Evolutionary conservation across 2,113 vertebrate species (phyloP), one percentile per base, ranked within the genome.

Genomic region (Anoplopoma fimbria): DNA sequence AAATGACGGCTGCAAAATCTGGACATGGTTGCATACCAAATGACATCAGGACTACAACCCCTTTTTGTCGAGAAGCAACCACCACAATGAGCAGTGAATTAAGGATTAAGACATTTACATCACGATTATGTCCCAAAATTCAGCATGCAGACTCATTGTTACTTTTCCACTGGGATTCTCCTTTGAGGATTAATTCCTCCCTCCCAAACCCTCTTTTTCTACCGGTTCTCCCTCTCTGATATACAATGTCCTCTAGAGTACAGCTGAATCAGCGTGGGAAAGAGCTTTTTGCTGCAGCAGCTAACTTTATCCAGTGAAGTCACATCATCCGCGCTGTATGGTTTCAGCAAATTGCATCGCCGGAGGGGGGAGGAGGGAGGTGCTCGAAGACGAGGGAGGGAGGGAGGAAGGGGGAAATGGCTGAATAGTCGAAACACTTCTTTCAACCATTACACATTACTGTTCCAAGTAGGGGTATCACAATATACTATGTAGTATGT

Each of bases 231-330:
- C 60, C 72, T 67, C 79, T 89, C 82, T 91, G 81, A 89, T 81
- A 61, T 85, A 83, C 67, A 8, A 36, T 79, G 89, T 91, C 87
- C 87, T 92, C 84, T 79, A 17, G 84, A 88, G 87, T 83, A 34
- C 63, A 65, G 90, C 91, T 93, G 91, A 92, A 85, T 93, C 91
- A 91, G 93, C 89, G 88, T 88, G 83, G 85, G 83, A 92, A 92
- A 70, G 53, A 84, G 77, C 75, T 87, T 89, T 63, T 64, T 88
- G 87, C 90, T 88, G 92, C 85, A 79, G 86, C 76, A 89, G 91
- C 88, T 83, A 79, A 90, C 87, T 91, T 90, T 68, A 73, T 63
- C 75, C 86, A 51, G 76, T 31, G 69, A 90, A 90, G 81, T 87
- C 90, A 84, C 91, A 77, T 81, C 81, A 75, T 88, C 72, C 33